Base-by-base conservation (phyloP, 2,888 invertebrate species). In the Argyresthia goedartella region DNA sequence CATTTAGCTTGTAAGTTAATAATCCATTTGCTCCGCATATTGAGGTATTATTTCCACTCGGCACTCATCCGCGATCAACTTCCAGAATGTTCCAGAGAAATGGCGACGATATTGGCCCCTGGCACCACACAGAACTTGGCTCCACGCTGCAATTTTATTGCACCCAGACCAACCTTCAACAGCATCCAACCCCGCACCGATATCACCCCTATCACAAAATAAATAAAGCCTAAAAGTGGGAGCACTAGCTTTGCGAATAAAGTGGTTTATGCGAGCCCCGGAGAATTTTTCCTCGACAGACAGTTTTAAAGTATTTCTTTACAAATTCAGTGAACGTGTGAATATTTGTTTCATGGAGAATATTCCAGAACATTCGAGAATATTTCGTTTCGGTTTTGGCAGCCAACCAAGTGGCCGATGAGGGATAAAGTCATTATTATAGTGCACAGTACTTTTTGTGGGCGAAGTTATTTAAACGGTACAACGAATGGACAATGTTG, bases 301-400 rank as follows among this genome's bases (percentile, higher is more conserved):
- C 41, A 50, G 42, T 50, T 50, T 50, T 50, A 25, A 42, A 50
- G 50, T 41, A 41, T 42, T 50, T 41, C 50, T 50, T 50, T 50
- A 50, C 50, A 50, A 41, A 50, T 50, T 50, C 50, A 11, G 50
- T 15, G 50, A 33, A 42, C 50, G 50, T 50, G 49, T 39, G 41
- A 33, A 16, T 50, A 50, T 42, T 48, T 39, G 36, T 48, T 48
- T 35, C 15, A 44, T 44, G 15, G 44, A 15, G 14, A 39, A 39
- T 39, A 39, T 39, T 25, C 25, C 25, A 25, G 25, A 25, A 25
- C 25, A 25, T 25, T 25, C 25, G 25, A 25, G 25, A 25, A 25
- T 25, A 25, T 25, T 25, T 25, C 25, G 25, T 25, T 25, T 25
- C 25, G 25, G 25, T 25, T 6, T 6, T 25, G 25, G 25, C 25